Base-by-base conservation (phyloP, 2,888 invertebrate genomes). In the Mycalesis mineus region DNA sequence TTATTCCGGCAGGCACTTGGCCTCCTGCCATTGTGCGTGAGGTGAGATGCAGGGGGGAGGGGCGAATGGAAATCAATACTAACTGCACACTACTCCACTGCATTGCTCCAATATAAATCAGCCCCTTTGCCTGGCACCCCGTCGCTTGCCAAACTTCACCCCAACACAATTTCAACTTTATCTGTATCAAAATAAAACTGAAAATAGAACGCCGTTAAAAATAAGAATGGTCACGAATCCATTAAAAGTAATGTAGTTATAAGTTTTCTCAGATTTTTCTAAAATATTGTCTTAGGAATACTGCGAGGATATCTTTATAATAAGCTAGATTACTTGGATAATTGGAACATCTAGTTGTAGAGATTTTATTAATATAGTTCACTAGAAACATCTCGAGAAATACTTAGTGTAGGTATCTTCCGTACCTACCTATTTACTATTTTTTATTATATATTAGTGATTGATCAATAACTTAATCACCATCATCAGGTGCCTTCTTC, bases 51-150 rank as follows among this genome's bases (percentile, higher is more conserved):
- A 72, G 74, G 74, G 72, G n/a, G 76, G 76, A 60, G 78, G 84
- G 83, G 69, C 78, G 77, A 85, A 85, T 88, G 85, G 89, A 88
- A 90, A 90, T 90, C 90, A 88, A 90, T 90, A 90, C 88, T 85
- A 88, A 90, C 87, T 90, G 88, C 89, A 90, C 82, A 84, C 82
- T 85, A 85, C 81, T 83, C 78, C 69, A 75, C 86, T 88, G 89
- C 90, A 90, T 84, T 89, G 90, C 89, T 90, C 87, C 80, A 87
- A 76, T 82, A 89, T 90, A 90, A 90, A 90, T 90, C 90, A 88
- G 74, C 77, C 80, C 78, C 79, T 22, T 22, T 80, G 76, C 78
- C 76, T 72, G 74, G 74, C 78, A 77, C 78, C 77, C 80, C 75
- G 77, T 68, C 63, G 82, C 78, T 82, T 86, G 84, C 83, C 82